Percentiles rank a stretch among this genome's conserved stretches.
phyloP scores from a whole-genome alignment of 2,113 vertebrate species.

The Hippolais icterina region DNA sequence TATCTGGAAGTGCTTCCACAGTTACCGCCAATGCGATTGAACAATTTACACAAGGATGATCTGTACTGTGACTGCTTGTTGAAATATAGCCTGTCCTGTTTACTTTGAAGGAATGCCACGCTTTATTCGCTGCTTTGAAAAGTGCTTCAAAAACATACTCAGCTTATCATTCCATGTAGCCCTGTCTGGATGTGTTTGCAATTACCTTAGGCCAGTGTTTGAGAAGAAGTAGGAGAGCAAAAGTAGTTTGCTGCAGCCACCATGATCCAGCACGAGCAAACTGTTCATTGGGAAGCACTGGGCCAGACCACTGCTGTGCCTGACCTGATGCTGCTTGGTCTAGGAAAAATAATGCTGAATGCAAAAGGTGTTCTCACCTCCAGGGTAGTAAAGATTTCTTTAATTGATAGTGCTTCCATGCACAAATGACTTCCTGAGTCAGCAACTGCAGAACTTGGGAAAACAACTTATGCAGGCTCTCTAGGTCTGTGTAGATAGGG shows the following conservation, averaged over 20 bases:
- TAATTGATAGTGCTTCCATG: not conserved
- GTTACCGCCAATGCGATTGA: not conserved
- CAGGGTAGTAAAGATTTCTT: not conserved
- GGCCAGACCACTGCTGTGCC: not conserved
- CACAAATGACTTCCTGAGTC: not conserved
- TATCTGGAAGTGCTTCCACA: not conserved
- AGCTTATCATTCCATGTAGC: not conserved
- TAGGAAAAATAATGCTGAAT: not conserved
- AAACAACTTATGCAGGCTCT: not conserved
- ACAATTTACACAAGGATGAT: not conserved
- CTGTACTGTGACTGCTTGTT: not conserved
- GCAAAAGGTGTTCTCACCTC: not conserved
- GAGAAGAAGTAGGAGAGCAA: not conserved
- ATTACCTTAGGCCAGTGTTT: not conserved
- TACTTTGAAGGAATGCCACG: not conserved
- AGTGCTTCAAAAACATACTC: not conserved
- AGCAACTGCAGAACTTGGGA: not conserved
- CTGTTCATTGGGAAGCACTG: accelerated
- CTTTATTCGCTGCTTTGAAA: not conserved
- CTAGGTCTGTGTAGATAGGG: not conserved
- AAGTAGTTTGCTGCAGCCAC: not conserved
- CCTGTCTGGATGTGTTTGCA: not conserved
- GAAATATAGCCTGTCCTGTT: not conserved
- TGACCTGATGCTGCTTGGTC: not conserved
- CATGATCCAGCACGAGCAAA: not conserved